Evolutionary conservation across 2,888 invertebrate genomes (phyloP).

Genomic region (Drosophila hawaiiensis): DNA sequence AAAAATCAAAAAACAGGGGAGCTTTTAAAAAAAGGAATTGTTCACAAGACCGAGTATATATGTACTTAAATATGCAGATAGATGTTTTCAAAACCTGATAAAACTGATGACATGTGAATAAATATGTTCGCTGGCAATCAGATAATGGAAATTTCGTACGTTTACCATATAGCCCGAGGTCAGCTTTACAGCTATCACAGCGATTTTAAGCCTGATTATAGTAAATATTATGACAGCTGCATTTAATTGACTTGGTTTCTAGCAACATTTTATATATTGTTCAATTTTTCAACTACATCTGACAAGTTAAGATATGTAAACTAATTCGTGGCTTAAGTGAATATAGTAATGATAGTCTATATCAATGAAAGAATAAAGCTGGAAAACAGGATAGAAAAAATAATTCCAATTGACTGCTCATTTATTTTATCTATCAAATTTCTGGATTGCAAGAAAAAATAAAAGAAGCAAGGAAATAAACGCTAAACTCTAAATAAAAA

Average conservation of each 20-base stretch:
- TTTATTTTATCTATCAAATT: not conserved
- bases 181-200: not conserved
- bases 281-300: not conserved
- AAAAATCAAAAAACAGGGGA: conserved; percentile 5
- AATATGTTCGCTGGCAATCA: conserved; percentile 28
- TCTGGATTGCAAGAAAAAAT: not conserved
- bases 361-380: not conserved
- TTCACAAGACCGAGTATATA: conserved; percentile 1
- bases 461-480: not conserved
- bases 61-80: conserved; percentile 1
- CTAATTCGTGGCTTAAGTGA: not conserved
- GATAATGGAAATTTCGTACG: conserved; percentile 15
- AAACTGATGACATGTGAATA: conserved; percentile 23
- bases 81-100: conserved; percentile 33
- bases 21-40: conserved; percentile 3
- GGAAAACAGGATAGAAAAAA: not conserved
- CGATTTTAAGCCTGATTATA: conserved; percentile 6
- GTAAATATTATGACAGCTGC: conserved; percentile 29
- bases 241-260: conserved; percentile 1
- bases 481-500: not conserved
- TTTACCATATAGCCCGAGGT: conserved; percentile 11
- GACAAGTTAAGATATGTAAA: not conserved
- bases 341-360: not conserved
- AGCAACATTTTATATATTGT: not conserved
- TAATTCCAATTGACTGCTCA: not conserved